These are phyloP conservation scores for Drosophila cognata DNA, from an alignment of 2,888 invertebrate genomes.

Conservation along the genomic window DNA sequence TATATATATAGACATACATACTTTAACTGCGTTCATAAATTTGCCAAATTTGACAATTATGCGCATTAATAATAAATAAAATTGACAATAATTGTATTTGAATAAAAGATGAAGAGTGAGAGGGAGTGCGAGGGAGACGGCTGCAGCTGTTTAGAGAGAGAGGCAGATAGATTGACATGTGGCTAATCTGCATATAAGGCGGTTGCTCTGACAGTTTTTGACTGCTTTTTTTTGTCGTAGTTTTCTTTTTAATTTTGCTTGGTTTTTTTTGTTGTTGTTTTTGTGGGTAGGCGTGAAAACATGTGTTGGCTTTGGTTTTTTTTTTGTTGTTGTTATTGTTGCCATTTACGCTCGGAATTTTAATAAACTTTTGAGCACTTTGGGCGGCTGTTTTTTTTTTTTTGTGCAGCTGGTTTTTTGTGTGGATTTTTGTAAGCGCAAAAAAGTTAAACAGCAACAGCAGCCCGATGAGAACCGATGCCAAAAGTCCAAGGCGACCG, in stretches of 20 bases:
- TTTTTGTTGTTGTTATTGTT: slow-evolving; percentile 28
- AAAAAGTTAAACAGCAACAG: slow-evolving; percentile 47
- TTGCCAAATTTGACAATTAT: slow-evolving; percentile 85
- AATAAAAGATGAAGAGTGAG: slow-evolving; percentile 48
- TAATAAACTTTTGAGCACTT: slow-evolving; percentile 72
- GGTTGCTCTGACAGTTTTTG: slow-evolving; percentile 65
- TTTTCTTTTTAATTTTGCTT: slow-evolving; percentile 19
- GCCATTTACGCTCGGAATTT: slow-evolving; percentile 67
- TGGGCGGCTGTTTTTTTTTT: slow-evolving; percentile 23
- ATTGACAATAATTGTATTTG: slow-evolving; percentile 84
- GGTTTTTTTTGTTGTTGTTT: slow-evolving; percentile 18
- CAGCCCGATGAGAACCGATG: slow-evolving; percentile 67
- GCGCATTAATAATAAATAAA: slow-evolving; percentile 85
- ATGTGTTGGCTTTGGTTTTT: slow-evolving; percentile 65
- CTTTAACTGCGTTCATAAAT: slow-evolving; percentile 77
- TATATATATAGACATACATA: slow-evolving; percentile 8
- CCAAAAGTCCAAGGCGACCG: slow-evolving; percentile 60
- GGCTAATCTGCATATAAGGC: slow-evolving; percentile 78
- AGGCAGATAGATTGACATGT: slow-evolving; percentile 40
- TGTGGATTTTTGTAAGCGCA: slow-evolving; percentile 10
- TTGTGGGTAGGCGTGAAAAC: slow-evolving; percentile 77
- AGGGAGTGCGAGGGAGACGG: slow-evolving; percentile 4
- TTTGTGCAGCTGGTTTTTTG: slow-evolving; percentile 38
- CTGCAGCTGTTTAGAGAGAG: background rate
- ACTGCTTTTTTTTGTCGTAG: slow-evolving; percentile 12